Percentiles rank a stretch among this genome's conserved stretches.
phyloP scores from a whole-genome alignment of 1,140 invertebrate genomes.

The Trichonephila inaurata region DNA sequence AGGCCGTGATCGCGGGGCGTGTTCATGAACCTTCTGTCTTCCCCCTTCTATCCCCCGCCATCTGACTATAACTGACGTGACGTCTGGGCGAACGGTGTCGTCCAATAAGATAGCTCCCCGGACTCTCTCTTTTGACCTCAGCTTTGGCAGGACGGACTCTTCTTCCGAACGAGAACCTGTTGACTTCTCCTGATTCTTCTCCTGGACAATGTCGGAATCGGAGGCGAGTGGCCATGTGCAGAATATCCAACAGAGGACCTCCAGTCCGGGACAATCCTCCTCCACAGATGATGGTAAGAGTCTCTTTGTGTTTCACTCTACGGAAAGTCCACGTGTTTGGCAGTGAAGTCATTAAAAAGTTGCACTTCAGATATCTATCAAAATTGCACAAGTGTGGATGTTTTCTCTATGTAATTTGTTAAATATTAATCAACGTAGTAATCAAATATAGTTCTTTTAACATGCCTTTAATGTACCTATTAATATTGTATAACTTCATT shows the following conservation, averaged over 20 bases:
- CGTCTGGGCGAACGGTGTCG: constrained; percentile 42
- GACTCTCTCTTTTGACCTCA: constrained; percentile 68
- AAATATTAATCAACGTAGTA: too few relatives aligned
- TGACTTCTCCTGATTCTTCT: constrained; percentile 48
- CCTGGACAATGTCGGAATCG: constrained; percentile 56
- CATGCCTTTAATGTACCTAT: too few relatives aligned
- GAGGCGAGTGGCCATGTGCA: constrained; percentile 42
- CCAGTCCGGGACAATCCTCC: constrained; percentile 57
- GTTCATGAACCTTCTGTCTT: constrained; percentile 51
- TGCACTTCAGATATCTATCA: too few relatives aligned
- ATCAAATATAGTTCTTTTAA: too few relatives aligned
- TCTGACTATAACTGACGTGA: constrained; percentile 48
- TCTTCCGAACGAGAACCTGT: constrained; percentile 51
- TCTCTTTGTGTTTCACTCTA: not conserved
- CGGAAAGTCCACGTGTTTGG: not conserved
- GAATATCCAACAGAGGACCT: constrained; percentile 17
- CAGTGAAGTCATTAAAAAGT: not conserved
- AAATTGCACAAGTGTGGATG: too few relatives aligned
- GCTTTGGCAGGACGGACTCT: constrained; percentile 4
- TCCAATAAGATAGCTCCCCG: constrained; percentile 69
- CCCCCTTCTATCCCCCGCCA: not conserved
- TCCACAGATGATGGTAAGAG: constrained; percentile 58
- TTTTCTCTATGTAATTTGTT: too few relatives aligned
- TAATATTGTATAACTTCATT: too few relatives aligned
- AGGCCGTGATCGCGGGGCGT: constrained; percentile 70